Evolutionary conservation across 2,888 invertebrate species (phyloP).

Genomic region (Ischnura elegans): DNA sequence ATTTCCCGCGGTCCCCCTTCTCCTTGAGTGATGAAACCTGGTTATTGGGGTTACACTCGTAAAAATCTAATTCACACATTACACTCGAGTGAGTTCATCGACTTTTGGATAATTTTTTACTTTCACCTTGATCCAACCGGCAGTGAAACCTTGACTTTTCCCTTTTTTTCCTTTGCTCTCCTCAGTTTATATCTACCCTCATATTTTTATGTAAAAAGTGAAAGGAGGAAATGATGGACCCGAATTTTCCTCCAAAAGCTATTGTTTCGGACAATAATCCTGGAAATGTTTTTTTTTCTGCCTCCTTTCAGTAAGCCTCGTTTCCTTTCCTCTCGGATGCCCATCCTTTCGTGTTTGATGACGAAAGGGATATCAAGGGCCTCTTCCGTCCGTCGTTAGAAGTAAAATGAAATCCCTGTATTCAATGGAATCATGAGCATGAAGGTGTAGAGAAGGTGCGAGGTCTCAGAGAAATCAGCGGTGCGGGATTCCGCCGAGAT

Average conservation of each 20-base stretch:
- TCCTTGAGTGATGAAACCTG: too few relatives aligned
- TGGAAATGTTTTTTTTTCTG: background rate
- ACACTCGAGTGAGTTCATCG: too few relatives aligned
- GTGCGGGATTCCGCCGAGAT: constrained; percentile 49
- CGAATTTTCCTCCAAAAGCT: background rate
- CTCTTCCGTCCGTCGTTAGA: background rate
- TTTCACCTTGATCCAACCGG: too few relatives aligned
- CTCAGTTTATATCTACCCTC: too few relatives aligned
- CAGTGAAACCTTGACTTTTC: too few relatives aligned
- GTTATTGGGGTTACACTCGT: too few relatives aligned
- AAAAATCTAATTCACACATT: too few relatives aligned
- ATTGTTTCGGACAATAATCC: background rate
- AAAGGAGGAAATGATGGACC: background rate
- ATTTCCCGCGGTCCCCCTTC: too few relatives aligned
- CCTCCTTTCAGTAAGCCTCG: background rate
- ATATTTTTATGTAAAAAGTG: too few relatives aligned
- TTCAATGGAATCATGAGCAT: background rate
- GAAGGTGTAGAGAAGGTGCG: background rate
- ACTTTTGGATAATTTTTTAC: too few relatives aligned
- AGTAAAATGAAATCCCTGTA: background rate
- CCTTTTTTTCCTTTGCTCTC: too few relatives aligned
- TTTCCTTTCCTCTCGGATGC: background rate
- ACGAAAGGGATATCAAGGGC: background rate
- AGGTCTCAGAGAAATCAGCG: background rate
- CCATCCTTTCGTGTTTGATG: background rate